Evolutionary conservation across 2,113 vertebrate genomes (phyloP).

Genomic region (Coregonus clupeaformis): DNA sequence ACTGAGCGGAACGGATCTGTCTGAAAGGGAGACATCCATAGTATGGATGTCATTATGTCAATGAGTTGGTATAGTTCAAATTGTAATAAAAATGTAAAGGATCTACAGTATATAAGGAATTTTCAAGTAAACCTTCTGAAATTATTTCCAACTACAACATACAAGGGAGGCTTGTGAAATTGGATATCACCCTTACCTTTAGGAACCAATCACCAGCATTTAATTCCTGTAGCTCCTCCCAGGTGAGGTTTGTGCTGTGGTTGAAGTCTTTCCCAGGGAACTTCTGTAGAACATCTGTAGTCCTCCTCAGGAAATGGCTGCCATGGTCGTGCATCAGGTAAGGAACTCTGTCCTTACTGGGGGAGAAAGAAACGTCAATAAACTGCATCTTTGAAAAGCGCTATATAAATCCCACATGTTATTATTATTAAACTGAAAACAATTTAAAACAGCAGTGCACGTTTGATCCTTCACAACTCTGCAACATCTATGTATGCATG

Average conservation of each 20-base stretch:
- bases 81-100: background rate
- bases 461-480: background rate
- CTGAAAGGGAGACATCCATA: slow-evolving; percentile 60
- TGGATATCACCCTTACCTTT: slow-evolving; percentile 76
- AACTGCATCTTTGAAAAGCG: no score
- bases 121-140: background rate
- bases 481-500: background rate
- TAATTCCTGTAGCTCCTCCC: slow-evolving; percentile 75
- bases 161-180: background rate
- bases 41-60: background rate
- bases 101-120: background rate
- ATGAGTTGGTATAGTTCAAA: no score
- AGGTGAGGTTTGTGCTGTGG: slow-evolving; percentile 74
- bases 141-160: no score
- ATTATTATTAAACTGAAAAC: background rate
- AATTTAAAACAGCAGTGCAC: background rate
- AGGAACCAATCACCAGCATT: slow-evolving; percentile 92
- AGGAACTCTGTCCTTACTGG: slow-evolving; percentile 75
- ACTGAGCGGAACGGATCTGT: slow-evolving; percentile 77
- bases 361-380: background rate
- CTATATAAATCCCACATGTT: no score
- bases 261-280: slow-evolving; percentile 60
- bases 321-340: slow-evolving; percentile 90
- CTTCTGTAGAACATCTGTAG: slow-evolving; percentile 77
- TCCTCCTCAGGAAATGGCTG: slow-evolving; percentile 75